A percentile compares a stretch with the other conserved stretches of the same genome.
phyloP scores from a whole-genome alignment of 2,113 vertebrate species.

The Ornithorhynchus anatinus region DNA sequence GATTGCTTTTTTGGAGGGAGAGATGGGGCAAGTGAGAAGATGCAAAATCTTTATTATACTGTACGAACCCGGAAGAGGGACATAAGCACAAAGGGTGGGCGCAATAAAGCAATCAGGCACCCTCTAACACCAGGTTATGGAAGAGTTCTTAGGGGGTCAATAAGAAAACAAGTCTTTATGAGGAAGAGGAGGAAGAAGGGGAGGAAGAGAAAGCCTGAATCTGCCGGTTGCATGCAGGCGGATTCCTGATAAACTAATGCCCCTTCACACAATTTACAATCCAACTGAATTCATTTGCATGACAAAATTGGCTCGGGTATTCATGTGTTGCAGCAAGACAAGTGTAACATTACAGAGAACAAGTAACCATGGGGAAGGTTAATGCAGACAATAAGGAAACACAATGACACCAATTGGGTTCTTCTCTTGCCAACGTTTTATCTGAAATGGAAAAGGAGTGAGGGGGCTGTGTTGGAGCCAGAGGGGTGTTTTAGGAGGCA shows the following conservation, averaged over 20 bases:
- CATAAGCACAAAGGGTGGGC: no score
- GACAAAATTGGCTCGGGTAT: slow-evolving; percentile 91
- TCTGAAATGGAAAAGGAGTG: slow-evolving; percentile 55
- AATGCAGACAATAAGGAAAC: slow-evolving; percentile 88
- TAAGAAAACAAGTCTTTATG: background rate
- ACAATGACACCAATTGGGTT: slow-evolving; percentile 84
- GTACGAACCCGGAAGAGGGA: no score
- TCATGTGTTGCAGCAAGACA: slow-evolving; percentile 92
- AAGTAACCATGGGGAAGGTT: slow-evolving; percentile 96
- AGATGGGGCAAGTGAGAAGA: no score
- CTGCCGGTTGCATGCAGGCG: slow-evolving; percentile 47
- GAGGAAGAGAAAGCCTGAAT: background rate
- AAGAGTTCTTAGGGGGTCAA: no score
- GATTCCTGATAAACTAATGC: slow-evolving; percentile 77
- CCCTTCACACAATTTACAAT: slow-evolving; percentile 82
- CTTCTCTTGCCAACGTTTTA: slow-evolving; percentile 88
- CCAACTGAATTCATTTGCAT: slow-evolving; percentile 93
- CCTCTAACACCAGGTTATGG: no score
- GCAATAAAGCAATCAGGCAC: no score
- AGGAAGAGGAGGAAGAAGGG: background rate
- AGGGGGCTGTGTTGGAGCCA: no score
- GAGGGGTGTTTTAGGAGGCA: background rate
- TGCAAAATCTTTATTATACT: no score
- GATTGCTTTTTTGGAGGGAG: no score
- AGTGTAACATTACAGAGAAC: slow-evolving; percentile 94